Evolutionary conservation across 2,888 invertebrate species (phyloP), one percentile per base, ranked within the genome.

Genomic region (Drosophila pullipes): DNA sequence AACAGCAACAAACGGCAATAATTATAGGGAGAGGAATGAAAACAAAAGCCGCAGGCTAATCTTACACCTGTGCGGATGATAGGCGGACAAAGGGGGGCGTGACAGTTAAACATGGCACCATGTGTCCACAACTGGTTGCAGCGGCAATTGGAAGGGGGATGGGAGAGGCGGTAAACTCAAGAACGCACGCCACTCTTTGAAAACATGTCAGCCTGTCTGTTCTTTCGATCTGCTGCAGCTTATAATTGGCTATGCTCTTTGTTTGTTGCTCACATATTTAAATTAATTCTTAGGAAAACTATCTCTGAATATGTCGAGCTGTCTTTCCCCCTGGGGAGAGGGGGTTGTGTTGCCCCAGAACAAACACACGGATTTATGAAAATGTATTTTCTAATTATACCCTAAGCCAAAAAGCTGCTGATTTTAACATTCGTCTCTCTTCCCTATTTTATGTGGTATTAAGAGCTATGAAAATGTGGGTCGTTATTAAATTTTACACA

Each of bases 1-100:
- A 55, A 30, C 47, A 59, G 18, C 65, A 62, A 35, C 47, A 67
- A 62, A 63, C 55, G 69, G 22, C 50, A 62, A 55, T 63, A 35
- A 69, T 61, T 69, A 68, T 68, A 64, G 54, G 47, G 52, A 59
- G 66, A 77, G 69, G 69, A 68, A 76, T 74, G 67, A 62, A 74
- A 87, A 87, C 76, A 84, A 91, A 75, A 65, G 85, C 88, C 76
- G 47, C 71, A 78, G 79, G 88, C 85, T 71, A 74, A 85, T 74
- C 79, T 84, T 78, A 88, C 85, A 91, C 85, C 85, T 85, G 79
- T 80, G 67, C 63, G 49, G 31, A 55, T 65, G 64, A 31, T 54
- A 53, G 44, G 33, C 52, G n/a, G 25, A 44, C 33, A 59, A 33
- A 60, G 41, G 18, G 33, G 55, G 68, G 49, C 62, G 76, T 49